phyloP scores from a whole-genome alignment of 1,140 invertebrate genomes.

The Pentalonia nigronervosa region DNA sequence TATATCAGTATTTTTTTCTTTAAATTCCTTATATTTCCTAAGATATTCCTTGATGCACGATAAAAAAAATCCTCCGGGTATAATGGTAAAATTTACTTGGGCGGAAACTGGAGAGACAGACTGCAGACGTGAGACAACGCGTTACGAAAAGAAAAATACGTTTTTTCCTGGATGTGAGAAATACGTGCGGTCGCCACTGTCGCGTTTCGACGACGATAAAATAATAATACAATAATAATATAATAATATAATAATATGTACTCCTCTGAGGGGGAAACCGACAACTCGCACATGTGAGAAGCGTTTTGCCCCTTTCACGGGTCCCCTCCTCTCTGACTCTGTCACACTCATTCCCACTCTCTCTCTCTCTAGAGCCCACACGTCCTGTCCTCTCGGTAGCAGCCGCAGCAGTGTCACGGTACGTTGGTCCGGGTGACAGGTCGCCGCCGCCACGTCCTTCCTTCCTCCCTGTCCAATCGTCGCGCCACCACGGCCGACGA shows the following conservation, averaged over 20 bases:
- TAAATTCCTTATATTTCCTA: background rate
- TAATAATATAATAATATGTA: background rate
- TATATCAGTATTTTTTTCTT: background rate
- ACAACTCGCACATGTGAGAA: background rate
- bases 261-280: background rate
- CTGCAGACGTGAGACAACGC: background rate
- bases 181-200: background rate
- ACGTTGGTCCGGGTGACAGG: conserved; percentile 43
- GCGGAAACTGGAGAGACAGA: background rate
- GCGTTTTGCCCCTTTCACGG: conserved; percentile 46
- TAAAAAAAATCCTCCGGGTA: background rate
- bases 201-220: background rate
- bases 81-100: background rate
- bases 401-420: conserved; percentile 22
- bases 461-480: conserved; percentile 1
- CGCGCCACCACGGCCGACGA: background rate
- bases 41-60: background rate
- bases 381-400: background rate
- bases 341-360: background rate
- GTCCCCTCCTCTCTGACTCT: background rate
- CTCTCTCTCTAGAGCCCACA: background rate
- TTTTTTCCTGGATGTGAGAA: background rate
- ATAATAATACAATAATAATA: conserved; percentile 23
- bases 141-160: background rate
- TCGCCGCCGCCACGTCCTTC: conserved; percentile 42